Base-by-base conservation (phyloP, 1,140 invertebrate genomes). In the Melanaphis sacchari region DNA sequence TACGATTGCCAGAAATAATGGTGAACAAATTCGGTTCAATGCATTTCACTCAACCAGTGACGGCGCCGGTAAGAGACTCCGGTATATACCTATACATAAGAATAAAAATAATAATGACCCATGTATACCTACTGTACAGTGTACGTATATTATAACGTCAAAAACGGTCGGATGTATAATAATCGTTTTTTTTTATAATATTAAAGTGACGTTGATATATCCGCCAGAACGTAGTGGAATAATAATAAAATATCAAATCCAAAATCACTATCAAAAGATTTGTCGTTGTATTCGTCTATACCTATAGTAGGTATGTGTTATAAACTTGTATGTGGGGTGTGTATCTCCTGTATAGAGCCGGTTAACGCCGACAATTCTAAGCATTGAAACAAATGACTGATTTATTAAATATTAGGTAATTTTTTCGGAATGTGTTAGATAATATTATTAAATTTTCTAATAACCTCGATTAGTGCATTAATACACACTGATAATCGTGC, bases 371-470 rank as follows among this genome's bases (percentile, higher is more conserved):
- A n/a, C 31, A 59, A 59, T 59, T 59, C 9, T 66, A 59, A 59
- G 31, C 31, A 15, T 66, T 3, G 59, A 76, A n/a, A 15, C 6
- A n/a, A 4, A 76, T 7, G 31, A 66, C 31, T n/a, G 15, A 18
- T 76, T 18, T 18, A 6, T 76, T n/a, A n/a, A n/a, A n/a, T n/a
- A 76, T n/a, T 52, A 18, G 18, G 18, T 76, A n/a, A n/a, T 21
- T 5, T 43, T 49, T 0, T 18, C 2, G 4, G 0, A 76, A n/a
- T n/a, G 18, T 0, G 46, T 18, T n/a, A 1, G 36, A 18, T 0
- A n/a, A 36, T 49, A 49, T 76, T 76, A 18, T n/a, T 1, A 66
- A 4, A 66, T n/a, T 31, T 15, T 59, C 9, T 31, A 66, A 66
- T 31, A n/a, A 66, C 24, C 11, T 66, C 9, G 31, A 66, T 11